Conservation (phyloP, 2,113 vertebrate species). For the Protobothrops mucrosquamatus region DNA sequence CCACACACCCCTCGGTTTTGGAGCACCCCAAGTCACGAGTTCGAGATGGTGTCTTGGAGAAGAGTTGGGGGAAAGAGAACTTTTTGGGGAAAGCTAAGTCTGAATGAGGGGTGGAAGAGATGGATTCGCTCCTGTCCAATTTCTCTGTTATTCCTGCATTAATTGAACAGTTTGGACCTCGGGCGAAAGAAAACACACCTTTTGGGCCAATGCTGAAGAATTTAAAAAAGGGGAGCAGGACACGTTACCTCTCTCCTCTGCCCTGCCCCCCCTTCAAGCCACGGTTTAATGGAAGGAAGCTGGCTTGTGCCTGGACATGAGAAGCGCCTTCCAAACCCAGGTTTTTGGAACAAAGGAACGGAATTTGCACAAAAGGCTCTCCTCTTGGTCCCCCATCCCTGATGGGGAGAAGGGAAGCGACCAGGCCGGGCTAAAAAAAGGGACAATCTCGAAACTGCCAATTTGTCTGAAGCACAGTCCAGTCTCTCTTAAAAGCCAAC, state of each 20-base stretch:
- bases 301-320: too few species aligned
- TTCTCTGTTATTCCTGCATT: neutral
- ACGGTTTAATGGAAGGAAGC: neutral
- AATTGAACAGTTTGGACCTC: neutral
- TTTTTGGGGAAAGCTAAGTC: neutral
- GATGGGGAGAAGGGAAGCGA: too few species aligned
- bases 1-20: neutral
- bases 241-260: neutral
- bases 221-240: neutral
- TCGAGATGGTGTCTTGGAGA: neutral
- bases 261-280: neutral
- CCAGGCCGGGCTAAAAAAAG: neutral
- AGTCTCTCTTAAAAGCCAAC: neutral
- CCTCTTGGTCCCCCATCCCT: too few species aligned
- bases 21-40: neutral
- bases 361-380: neutral
- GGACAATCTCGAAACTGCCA: neutral
- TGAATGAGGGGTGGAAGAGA: neutral
- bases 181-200: neutral
- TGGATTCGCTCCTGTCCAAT: neutral
- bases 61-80: neutral
- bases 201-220: neutral
- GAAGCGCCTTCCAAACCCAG: neutral
- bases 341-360: neutral
- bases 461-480: conserved; percentile 3